Evolutionary conservation across 2,797 vertebrate genomes (phyloP).

Genomic region (Alectoris magna): DNA sequence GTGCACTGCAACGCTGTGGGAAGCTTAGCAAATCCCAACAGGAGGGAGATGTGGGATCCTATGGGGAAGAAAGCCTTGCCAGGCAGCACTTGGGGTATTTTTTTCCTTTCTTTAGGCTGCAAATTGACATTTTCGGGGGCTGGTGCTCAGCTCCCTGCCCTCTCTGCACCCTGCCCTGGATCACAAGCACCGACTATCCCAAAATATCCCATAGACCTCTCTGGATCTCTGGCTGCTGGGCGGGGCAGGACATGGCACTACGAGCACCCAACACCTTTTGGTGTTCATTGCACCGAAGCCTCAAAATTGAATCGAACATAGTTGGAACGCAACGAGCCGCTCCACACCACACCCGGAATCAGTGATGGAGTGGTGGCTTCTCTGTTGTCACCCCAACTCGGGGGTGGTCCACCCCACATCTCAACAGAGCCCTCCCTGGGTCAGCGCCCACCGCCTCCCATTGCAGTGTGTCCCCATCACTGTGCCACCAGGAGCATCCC

Average conservation of each 20-base stretch:
- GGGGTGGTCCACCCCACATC: fast-evolving
- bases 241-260: fast-evolving
- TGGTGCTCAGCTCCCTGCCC: neutral
- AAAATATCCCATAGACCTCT: neutral
- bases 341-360: fast-evolving
- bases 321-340: neutral
- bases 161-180: fast-evolving
- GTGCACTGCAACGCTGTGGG: neutral
- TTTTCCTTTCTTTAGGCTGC: neutral
- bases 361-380: neutral
- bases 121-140: neutral
- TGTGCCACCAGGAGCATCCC: neutral
- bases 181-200: fast-evolving
- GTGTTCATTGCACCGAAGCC: neutral
- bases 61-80: fast-evolving
- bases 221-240: neutral
- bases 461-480: neutral
- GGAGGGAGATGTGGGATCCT: fast-evolving
- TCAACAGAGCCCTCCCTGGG: neutral
- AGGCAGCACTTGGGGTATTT: fast-evolving
- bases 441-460: neutral
- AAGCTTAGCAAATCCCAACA: neutral
- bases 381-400: fast-evolving
- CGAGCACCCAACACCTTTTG: neutral
- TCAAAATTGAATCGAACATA: neutral